phyloP scores from a whole-genome alignment of 2,113 vertebrate species.

The Oryzias woworae region DNA sequence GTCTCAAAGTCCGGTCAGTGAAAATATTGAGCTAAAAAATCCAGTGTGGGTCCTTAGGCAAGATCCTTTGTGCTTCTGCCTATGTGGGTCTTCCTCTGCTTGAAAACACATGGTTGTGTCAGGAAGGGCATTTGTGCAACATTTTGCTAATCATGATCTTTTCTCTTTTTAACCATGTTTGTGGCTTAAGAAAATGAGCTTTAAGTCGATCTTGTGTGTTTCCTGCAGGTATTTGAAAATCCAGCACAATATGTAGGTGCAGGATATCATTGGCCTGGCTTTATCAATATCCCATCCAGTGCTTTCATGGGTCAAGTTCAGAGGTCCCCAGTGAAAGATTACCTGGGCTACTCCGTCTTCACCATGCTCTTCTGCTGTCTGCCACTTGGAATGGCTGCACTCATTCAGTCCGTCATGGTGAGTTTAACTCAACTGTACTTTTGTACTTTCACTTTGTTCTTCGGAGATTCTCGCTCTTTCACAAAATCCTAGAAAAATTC shows the following conservation, averaged over 20 bases:
- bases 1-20: too few species aligned
- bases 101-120: too few species aligned
- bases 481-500: too few species aligned
- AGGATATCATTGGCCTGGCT: constrained; percentile 1
- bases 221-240: constrained; percentile 8
- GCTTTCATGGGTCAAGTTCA: constrained; percentile 47
- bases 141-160: too few species aligned
- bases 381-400: constrained; percentile 76
- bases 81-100: too few species aligned
- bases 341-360: constrained; percentile 80
- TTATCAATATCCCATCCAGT: constrained; percentile 56
- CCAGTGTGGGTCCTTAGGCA: too few species aligned
- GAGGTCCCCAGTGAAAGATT: constrained; percentile 58
- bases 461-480: too few species aligned
- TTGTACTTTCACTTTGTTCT: not conserved
- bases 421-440: constrained; percentile 34
- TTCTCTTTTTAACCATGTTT: too few species aligned
- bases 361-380: constrained; percentile 79
- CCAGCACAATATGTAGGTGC: not conserved
- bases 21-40: too few species aligned
- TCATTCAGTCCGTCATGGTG: constrained; percentile 73
- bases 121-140: too few species aligned
- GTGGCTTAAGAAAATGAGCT: not conserved
- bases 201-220: not conserved
- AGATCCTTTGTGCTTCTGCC: too few species aligned